Evolutionary conservation across 2,113 vertebrate genomes (phyloP).

Genomic region (Elephas maximus): DNA sequence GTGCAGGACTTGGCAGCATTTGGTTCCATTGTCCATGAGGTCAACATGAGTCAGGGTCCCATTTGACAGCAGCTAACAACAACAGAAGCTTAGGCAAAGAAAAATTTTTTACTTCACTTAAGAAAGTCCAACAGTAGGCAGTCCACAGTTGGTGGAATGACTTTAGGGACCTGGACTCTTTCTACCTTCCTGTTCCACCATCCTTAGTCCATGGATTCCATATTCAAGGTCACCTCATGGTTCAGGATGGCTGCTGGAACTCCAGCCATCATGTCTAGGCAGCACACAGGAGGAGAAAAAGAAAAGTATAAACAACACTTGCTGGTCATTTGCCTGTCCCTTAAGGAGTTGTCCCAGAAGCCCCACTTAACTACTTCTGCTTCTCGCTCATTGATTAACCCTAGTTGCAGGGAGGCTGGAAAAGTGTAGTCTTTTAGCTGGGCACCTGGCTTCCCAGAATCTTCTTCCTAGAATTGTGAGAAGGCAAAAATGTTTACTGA

Average conservation of each 20-base stretch:
- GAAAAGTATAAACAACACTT: neutral
- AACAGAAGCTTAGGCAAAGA: slow-evolving; percentile 42
- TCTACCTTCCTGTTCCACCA: neutral
- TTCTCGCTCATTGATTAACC: neutral
- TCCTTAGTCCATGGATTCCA: neutral
- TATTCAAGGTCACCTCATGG: neutral
- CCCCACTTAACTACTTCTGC: neutral
- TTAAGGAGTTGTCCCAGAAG: neutral
- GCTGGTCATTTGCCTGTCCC: neutral
- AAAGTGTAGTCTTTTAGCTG: neutral
- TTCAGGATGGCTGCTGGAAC: neutral
- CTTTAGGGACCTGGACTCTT: neutral
- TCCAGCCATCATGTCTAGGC: neutral
- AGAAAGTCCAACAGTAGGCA: neutral
- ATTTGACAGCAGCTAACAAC: neutral
- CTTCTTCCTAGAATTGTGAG: neutral
- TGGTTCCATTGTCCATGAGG: neutral
- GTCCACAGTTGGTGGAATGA: neutral
- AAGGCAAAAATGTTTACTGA: neutral
- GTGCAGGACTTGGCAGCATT: neutral
- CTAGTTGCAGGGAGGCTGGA: neutral
- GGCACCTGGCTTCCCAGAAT: neutral
- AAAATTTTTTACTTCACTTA: neutral
- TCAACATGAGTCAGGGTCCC: neutral
- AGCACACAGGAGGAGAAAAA: neutral